These are phyloP conservation scores for Belgica antarctica DNA, from an alignment of 2,888 invertebrate genomes.

Conservation along the genomic window DNA sequence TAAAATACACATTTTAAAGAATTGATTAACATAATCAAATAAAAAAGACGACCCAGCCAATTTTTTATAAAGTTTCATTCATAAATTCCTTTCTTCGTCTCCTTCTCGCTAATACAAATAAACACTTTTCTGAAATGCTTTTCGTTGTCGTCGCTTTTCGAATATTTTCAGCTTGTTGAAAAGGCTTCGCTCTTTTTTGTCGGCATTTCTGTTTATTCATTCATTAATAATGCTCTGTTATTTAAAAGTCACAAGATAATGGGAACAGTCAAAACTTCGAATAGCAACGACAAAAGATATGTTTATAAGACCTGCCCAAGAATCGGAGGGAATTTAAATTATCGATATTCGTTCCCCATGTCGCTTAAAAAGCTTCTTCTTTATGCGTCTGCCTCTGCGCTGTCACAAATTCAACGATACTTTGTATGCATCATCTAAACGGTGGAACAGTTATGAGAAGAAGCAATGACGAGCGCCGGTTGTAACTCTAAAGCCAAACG, in stretches of 20 bases:
- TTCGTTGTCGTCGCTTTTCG: conserved; percentile 7
- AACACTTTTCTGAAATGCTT: background rate
- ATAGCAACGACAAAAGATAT: conserved; percentile 7
- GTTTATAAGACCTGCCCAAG: too few species aligned
- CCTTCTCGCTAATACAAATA: background rate
- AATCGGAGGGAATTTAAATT: conserved; percentile 1
- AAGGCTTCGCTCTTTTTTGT: conserved; percentile 37
- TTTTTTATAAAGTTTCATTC: conserved; percentile 33
- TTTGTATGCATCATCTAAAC: conserved; percentile 21
- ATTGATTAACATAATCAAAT: conserved; percentile 42
- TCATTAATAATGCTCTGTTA: conserved; percentile 42
- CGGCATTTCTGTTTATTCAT: conserved; percentile 41
- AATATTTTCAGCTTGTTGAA: background rate
- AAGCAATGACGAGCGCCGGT: background rate
- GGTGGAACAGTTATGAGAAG: conserved; percentile 12
- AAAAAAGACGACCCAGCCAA: background rate
- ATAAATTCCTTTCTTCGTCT: conserved; percentile 31
- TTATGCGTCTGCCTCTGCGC: conserved; percentile 12
- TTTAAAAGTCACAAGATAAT: conserved; percentile 39
- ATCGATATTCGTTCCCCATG: background rate
- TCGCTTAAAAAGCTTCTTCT: background rate
- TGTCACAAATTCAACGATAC: conserved; percentile 21
- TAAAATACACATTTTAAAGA: background rate
- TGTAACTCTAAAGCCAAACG: background rate
- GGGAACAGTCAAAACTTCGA: conserved; percentile 24